Evolutionary conservation across 2,797 vertebrate species (phyloP), one percentile per base, ranked within the genome.

Genomic region (Falco rusticolus): DNA sequence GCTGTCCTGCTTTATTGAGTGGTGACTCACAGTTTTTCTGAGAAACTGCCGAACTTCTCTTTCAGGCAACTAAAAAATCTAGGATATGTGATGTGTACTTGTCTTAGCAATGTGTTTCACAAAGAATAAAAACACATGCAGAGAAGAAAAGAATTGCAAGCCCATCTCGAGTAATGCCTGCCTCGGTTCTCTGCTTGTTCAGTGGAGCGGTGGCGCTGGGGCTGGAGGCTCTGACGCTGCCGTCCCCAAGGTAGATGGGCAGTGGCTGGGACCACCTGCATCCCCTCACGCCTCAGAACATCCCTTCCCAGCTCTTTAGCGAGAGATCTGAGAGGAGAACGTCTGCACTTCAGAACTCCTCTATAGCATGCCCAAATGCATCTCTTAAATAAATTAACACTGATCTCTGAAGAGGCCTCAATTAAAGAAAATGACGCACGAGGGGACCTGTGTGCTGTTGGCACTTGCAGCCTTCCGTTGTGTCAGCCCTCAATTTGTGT

Each of bases 161-260:
- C 45, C 63, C 41, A 7, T 41, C 26, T 53, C 53, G 28, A 68
- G 72, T 1, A 41, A 11, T 6, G 53, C 3, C 9, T 24, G 82
- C 53, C 56, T 51, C 77, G 1, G 43, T 48, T 48, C 57, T 63
- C 80, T 41, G 47, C 81, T 66, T 51, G 0, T 31, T 72, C n/a
- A 11, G 64, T 2, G 31, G 12, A 51, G 64, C 0, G 0, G 31
- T 21, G n/a, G 28, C 0, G 0, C 1, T 48, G 81, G 39, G 33
- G 20, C 11, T 6, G 1, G 39, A 53, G 33, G n/a, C 18, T 74
- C 16, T 12, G 41, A 0, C 6, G 0, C 9, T 61, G 48, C 34
- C 45, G 13, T 31, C 26, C 41, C 59, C 9, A 1, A 3, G 5
- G 5, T 7, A 45, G 50, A 11, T 41, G 56, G 57, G 13, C 45